These are phyloP conservation scores for Drosophila robusta DNA, from an alignment of 2,888 invertebrate species.

Conservation along the genomic window DNA sequence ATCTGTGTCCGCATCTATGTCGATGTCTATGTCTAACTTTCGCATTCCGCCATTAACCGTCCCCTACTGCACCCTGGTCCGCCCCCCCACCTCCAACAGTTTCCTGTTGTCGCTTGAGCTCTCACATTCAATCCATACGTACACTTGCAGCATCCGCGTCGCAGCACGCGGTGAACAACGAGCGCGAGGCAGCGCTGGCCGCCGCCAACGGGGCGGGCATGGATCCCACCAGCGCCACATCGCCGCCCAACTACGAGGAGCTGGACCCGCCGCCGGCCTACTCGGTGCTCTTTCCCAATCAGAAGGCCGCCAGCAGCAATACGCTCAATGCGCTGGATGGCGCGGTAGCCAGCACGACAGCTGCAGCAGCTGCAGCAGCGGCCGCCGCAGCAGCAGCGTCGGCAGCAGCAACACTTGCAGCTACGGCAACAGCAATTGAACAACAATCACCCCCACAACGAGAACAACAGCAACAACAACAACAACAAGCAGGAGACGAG, in stretches of 20 bases:
- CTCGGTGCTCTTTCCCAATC: conserved; percentile 88
- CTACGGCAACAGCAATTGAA: conserved; percentile 16
- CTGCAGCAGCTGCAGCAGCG: conserved; percentile 41
- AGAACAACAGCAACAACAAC: conserved; percentile 20
- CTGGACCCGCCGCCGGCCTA: conserved; percentile 88
- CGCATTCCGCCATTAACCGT: conserved; percentile 30
- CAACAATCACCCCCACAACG: background rate
- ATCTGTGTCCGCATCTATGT: conserved; percentile 19
- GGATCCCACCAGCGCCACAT: conserved; percentile 69
- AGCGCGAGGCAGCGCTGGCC: conserved; percentile 82
- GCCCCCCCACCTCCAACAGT: conserved; percentile 51
- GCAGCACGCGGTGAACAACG: conserved; percentile 83
- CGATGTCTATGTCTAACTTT: conserved; percentile 53
- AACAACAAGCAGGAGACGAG: conserved; percentile 38
- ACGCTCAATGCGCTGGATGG: conserved; percentile 72
- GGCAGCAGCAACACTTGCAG: conserved; percentile 28
- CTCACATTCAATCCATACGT: conserved; percentile 82
- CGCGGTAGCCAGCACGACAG: conserved; percentile 55
- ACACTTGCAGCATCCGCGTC: conserved; percentile 84
- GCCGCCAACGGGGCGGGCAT: conserved; percentile 69
- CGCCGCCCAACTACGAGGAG: conserved; percentile 88
- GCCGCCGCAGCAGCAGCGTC: conserved; percentile 35
- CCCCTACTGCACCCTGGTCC: background rate
- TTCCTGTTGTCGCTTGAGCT: conserved; percentile 81
- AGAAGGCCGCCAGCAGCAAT: conserved; percentile 81